A percentile compares a stretch with the other conserved stretches of the same genome.
Evolutionary conservation across 2,113 vertebrate species (phyloP).

Genomic region (Chionis minor): DNA sequence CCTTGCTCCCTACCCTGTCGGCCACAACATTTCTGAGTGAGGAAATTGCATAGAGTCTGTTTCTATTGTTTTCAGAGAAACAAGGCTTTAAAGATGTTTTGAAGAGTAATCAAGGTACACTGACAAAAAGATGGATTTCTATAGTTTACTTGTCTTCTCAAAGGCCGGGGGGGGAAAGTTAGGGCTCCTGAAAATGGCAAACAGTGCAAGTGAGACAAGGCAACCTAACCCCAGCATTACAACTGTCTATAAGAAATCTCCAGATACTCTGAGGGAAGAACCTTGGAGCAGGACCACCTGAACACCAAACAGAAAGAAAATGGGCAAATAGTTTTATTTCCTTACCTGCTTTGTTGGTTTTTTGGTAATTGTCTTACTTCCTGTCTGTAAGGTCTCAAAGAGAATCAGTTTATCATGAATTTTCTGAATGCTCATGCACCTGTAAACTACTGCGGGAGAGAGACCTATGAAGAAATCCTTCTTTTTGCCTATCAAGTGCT

Average conservation of each 20-base stretch:
- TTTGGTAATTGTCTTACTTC: neutral
- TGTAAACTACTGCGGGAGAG: neutral
- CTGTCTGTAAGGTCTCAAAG: neutral
- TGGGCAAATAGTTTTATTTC: neutral
- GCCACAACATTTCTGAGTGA: neutral
- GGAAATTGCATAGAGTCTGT: neutral
- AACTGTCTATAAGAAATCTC: neutral
- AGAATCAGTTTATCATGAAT: neutral
- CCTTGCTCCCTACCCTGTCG: neutral
- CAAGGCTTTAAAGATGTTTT: neutral
- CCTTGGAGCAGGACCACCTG: neutral
- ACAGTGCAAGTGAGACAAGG: neutral
- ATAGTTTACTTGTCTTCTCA: neutral
- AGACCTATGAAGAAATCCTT: neutral
- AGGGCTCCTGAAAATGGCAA: neutral
- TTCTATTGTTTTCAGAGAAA: neutral
- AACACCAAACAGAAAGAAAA: neutral
- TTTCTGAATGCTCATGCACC: neutral
- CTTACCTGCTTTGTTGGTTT: fast-evolving
- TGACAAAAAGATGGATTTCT: neutral
- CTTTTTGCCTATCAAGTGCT: neutral
- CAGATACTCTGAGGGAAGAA: neutral
- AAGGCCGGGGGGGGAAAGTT: neutral
- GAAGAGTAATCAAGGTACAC: neutral
- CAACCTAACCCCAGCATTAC: neutral